These are phyloP conservation scores for Sardinella longiceps DNA, from an alignment of 2,797 vertebrate species.

Conservation along the genomic window DNA sequence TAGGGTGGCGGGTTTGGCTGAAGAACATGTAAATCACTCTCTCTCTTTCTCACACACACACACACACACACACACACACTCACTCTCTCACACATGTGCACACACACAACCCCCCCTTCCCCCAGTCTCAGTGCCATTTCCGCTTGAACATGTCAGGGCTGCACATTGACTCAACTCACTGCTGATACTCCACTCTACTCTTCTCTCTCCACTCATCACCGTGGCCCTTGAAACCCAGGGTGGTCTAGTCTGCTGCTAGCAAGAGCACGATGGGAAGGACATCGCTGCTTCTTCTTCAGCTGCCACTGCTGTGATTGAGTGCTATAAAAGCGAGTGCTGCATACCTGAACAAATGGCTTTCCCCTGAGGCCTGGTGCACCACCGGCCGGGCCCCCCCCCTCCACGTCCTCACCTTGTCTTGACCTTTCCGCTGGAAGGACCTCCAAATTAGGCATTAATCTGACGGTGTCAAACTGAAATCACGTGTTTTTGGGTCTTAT, in stretches of 20 bases:
- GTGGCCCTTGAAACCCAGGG: slow-evolving; percentile 3
- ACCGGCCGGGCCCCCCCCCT: not conserved
- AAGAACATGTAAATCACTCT: slow-evolving; percentile 22
- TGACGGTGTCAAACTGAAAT: not conserved
- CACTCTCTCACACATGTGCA: not conserved
- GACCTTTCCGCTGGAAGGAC: not conserved
- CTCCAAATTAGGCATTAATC: not conserved
- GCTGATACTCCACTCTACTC: not conserved
- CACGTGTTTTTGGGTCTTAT: not conserved
- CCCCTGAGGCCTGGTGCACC: not conserved
- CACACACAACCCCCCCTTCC: too few species aligned
- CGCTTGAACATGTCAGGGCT: slow-evolving; percentile 13
- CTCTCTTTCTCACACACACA: not conserved
- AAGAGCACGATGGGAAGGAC: not conserved
- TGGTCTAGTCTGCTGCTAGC: slow-evolving; percentile 32
- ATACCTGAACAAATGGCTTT: slow-evolving; percentile 5
- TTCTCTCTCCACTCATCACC: not conserved
- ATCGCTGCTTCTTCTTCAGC: not conserved
- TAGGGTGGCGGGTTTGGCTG: not conserved
- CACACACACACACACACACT: not conserved
- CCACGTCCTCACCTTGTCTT: not conserved
- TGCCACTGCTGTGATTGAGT: not conserved
- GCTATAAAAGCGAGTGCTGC: slow-evolving; percentile 7
- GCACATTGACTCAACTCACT: not conserved
- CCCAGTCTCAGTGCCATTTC: not conserved